phyloP scores from a whole-genome alignment of 1,140 invertebrate genomes.

The Eciton burchellii region DNA sequence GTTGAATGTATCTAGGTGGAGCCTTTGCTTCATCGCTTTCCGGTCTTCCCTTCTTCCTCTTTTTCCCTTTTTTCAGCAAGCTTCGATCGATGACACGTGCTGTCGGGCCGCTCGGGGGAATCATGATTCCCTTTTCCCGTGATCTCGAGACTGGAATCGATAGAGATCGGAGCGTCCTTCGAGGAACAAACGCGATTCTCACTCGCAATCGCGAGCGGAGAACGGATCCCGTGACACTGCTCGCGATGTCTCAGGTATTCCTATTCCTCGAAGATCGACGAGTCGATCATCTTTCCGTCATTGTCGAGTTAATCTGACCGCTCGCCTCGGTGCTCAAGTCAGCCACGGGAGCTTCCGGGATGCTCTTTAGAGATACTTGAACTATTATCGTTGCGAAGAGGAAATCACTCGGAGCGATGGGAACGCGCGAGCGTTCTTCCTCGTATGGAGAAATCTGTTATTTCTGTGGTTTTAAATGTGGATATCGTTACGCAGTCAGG shows the following conservation, averaged over 20 bases:
- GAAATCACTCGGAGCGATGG: too few species aligned
- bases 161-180: conserved; percentile 17
- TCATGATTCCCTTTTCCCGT: conserved; percentile 12
- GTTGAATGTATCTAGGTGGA: neutral
- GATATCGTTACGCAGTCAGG: neutral
- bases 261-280: too few species aligned
- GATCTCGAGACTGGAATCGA: conserved; percentile 23
- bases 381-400: too few species aligned
- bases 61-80: neutral
- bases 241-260: too few species aligned
- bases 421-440: neutral
- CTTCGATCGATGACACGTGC: conserved; percentile 30
- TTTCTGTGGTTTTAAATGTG: neutral
- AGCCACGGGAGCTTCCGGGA: too few species aligned
- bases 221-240: too few species aligned
- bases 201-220: neutral
- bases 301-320: too few species aligned
- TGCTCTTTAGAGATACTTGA: too few species aligned
- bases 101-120: neutral
- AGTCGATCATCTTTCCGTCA: too few species aligned
- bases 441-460: neutral
- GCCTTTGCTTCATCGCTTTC: neutral
- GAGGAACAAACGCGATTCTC: neutral
- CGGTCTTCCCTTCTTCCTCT: too few species aligned
- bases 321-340: too few species aligned